Evolutionary conservation across 2,797 vertebrate genomes (phyloP), one percentile per base, ranked within the genome.

Genomic region (Neosalanx taihuensis): DNA sequence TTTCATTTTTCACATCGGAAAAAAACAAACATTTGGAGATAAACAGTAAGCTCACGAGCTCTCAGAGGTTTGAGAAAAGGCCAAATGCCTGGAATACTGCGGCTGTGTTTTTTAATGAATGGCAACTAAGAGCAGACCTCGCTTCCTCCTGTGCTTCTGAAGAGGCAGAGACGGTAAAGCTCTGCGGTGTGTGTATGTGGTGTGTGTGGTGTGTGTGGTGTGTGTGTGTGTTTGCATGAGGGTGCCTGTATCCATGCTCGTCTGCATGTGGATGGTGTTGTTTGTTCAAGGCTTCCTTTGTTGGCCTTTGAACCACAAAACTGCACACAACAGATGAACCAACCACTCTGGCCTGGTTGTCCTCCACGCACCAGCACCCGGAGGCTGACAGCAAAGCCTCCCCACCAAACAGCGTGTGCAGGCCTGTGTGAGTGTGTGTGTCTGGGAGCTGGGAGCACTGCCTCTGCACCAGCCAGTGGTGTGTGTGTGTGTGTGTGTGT

Each of bases 161-260:
- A 53, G 51, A 63, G 67, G 6, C 29, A 9, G 57, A 41, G 63
- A 76, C 57, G 5, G 70, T 59, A 69, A 71, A 41, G 3, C 41
- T 51, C 69, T n/a, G 26, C 74, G 82, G 81, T 71, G 81, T 79
- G 83, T 56, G 49, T 69, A 1, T 7, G 64, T 64, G 83, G 82
- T 74, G 82, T 81, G 83, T 56, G 49, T 51, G 49, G n/a, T 72
- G 78, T 69, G 1, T 7, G 64, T 64, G 83, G 82, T 74, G 82
- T 81, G 83, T 56, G 49, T 51, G 49, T 51, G 10, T 51, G 51
- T 56, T 17, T 56, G 51, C 18, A n/a, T 53, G 51, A 17, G 51
- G 13, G 17, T 53, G 51, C 18, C 5, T 53, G 51, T 49, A 15
- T 49, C 33, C 33, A 35, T 35, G 33, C 33, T 4, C 33, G 33